Percentiles rank a stretch among this genome's conserved stretches.
These are phyloP conservation scores for Parazoanthus atlanticus DNA, from an alignment of 92 coral and sea anemone genomes.

Conservation along the genomic window DNA sequence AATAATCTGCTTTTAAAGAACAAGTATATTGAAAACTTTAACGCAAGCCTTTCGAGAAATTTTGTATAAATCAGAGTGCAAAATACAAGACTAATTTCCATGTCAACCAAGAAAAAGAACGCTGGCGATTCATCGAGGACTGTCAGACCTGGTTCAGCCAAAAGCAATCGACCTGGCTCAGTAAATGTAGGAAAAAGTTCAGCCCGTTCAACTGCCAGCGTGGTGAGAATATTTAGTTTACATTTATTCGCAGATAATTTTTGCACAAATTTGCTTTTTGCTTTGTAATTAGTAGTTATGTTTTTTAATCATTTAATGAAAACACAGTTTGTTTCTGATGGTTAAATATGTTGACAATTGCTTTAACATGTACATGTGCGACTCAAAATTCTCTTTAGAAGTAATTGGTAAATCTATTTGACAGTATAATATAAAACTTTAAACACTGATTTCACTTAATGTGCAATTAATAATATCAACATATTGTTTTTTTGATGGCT, in stretches of 20 bases:
- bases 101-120: conserved; percentile 49
- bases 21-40: background rate
- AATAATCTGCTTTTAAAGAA: background rate
- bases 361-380: too few relatives aligned
- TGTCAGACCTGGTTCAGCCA: conserved; percentile 54
- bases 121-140: conserved; percentile 8
- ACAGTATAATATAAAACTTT: too few relatives aligned
- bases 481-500: too few relatives aligned
- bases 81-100: background rate
- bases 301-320: background rate
- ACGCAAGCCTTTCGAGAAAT: background rate
- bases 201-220: conserved; percentile 76
- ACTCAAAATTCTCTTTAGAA: too few relatives aligned
- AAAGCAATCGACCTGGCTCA: conserved; percentile 57
- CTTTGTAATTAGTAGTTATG: background rate
- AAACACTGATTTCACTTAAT: too few relatives aligned
- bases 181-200: conserved; percentile 63
- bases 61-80: background rate
- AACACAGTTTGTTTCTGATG: background rate
- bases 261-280: background rate
- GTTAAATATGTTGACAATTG: too few relatives aligned
- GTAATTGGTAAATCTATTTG: too few relatives aligned
- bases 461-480: too few relatives aligned
- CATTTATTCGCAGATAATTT: background rate
- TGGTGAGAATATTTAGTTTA: conserved; percentile 56